phyloP scores from a whole-genome alignment of 2,113 vertebrate species.

The Marcusenius ussheri region DNA sequence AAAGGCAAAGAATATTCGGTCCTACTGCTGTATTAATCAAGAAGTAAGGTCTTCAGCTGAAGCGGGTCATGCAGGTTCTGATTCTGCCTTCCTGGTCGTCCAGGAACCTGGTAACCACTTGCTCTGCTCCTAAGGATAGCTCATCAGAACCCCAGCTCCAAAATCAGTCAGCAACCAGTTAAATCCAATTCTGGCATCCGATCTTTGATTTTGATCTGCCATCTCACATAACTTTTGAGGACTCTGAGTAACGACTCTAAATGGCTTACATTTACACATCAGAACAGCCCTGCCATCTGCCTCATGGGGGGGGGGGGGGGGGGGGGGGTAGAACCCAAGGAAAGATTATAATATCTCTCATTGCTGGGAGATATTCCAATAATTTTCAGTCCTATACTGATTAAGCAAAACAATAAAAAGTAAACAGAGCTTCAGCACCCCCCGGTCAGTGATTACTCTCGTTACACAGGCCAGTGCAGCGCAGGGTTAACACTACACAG shows the following conservation, averaged over 20 bases:
- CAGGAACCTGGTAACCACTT: background rate
- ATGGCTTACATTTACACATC: background rate
- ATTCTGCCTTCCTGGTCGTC: background rate
- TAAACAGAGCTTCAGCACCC: background rate
- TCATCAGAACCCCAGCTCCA: background rate
- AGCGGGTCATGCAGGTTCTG: background rate
- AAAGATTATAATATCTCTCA: background rate
- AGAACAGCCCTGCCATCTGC: background rate
- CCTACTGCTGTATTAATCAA: background rate
- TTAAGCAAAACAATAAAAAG: background rate
- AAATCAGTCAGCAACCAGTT: background rate
- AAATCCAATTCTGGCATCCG: background rate
- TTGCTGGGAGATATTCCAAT: background rate
- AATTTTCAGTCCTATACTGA: background rate
- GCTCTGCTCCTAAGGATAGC: background rate
- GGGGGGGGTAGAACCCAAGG: background rate
- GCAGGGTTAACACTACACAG: background rate
- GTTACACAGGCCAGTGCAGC: background rate
- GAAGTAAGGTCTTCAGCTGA: background rate
- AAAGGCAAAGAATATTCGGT: background rate
- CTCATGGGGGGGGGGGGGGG: background rate
- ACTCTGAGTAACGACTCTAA: background rate
- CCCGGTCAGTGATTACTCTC: background rate
- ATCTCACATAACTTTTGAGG: background rate
- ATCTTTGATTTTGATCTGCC: background rate